Percentiles rank a stretch among this genome's conserved stretches.
Conservation (phyloP, 2,113 vertebrate genomes). For the Sorex fumeus region DNA sequence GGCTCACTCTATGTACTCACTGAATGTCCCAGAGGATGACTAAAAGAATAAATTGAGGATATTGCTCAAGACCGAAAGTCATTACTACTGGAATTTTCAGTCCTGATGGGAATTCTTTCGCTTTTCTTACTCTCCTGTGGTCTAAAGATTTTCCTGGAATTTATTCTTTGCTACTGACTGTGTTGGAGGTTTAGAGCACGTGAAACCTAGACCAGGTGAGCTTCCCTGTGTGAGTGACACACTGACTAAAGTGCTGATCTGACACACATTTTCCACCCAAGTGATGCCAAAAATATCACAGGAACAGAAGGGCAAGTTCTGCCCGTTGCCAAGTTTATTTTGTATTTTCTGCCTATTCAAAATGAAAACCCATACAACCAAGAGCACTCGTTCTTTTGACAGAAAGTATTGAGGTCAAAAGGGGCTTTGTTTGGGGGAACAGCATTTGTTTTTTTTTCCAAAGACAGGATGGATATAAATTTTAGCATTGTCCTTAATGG, state of each 20-base stretch:
- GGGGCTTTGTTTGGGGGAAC: constrained; percentile 45
- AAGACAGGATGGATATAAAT: background rate
- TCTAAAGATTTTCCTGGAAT: background rate
- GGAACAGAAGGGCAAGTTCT: constrained; percentile 71
- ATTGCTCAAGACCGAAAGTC: background rate
- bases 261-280: constrained; percentile 4
- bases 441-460: background rate
- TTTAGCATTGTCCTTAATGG: constrained; percentile 9
- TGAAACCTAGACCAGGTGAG: background rate
- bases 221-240: background rate
- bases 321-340: constrained; percentile 71
- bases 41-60: constrained; percentile 1
- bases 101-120: background rate
- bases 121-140: background rate
- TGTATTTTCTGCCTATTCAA: constrained; percentile 75
- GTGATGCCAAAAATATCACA: constrained; percentile 66
- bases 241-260: constrained; percentile 14
- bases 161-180: background rate
- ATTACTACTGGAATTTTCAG: background rate
- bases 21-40: background rate
- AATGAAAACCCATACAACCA: constrained; percentile 64
- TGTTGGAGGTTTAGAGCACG: background rate
- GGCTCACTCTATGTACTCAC: background rate
- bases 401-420: constrained; percentile 71
- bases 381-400: constrained; percentile 62